Base-by-base conservation (phyloP, 2,113 vertebrate species). In the Monarcha castaneiventris region DNA sequence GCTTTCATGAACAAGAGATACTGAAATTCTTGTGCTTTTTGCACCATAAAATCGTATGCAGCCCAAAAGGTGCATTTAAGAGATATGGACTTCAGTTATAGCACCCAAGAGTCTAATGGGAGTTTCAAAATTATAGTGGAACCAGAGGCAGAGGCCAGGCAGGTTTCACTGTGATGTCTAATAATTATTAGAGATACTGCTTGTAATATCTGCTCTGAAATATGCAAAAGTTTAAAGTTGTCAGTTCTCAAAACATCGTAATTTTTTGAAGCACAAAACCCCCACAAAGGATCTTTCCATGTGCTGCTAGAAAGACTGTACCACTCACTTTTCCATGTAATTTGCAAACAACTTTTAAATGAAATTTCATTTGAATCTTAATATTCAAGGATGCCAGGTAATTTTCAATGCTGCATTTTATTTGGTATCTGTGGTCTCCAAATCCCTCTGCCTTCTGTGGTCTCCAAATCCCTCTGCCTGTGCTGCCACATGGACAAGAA, bases 1-100 rank as follows among this genome's bases (percentile, higher is more conserved):
- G 71, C 71, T 93, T 94, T 93, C 81, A 77, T 67, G 84, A 88
- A 55, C 14, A 63, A 39, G 82, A 93, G 59, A 74, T 41, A 76
- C 12, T 52, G 75, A 63, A 93, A 80, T 46, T 88, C 75, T 54
- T 74, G 55, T 86, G 59, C 73, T 63, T 93, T 90, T 43, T 76
- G 14, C 85, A 92, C 61, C 64, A 63, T 32, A 86, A 87, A 91
- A 80, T 80, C 1, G 0, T 32, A 63, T 15, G 61, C 72, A 83
- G 63, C 35, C 80, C 0, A 0, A 90, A 93, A 94, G 85, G 90
- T 94, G 91, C 62, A 64, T 92, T 93, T 84, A 86, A 91, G 90
- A 96, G 87, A 93, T 87, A 96, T 22, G 93, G 83, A 86, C 55
- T 87, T 55, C 87, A 91, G 55, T 86, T 80, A 77, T 11, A 74